These are phyloP conservation scores for Microctenopoma stevenorrisi DNA, from an alignment of 2,797 vertebrate species.

Conservation along the genomic window DNA sequence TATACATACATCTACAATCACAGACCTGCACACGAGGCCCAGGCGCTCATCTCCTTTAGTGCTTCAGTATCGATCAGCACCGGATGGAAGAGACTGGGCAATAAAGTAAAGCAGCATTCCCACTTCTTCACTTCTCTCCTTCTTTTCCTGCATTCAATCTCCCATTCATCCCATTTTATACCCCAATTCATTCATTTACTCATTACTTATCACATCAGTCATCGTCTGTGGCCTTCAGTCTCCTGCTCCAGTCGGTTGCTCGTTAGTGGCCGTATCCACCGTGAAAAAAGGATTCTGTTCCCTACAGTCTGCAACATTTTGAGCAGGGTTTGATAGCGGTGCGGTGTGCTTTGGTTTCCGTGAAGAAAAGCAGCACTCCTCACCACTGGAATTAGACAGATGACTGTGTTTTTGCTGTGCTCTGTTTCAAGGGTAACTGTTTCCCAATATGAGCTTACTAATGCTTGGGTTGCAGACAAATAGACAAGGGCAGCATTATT, in stretches of 20 bases:
- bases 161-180: slow-evolving; percentile 55
- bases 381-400: slow-evolving; percentile 58
- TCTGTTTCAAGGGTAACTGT: slow-evolving; percentile 82
- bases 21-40: slow-evolving; percentile 21
- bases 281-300: slow-evolving; percentile 16
- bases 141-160: slow-evolving; percentile 56
- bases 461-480: slow-evolving; percentile 84
- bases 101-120: slow-evolving; percentile 76
- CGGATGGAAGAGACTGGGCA: slow-evolving; percentile 81
- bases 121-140: slow-evolving; percentile 63
- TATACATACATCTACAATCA: slow-evolving; percentile 31
- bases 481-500: slow-evolving; percentile 84
- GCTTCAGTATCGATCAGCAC: slow-evolving; percentile 82
- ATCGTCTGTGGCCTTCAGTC: slow-evolving; percentile 21
- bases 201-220: slow-evolving; percentile 66
- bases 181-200: slow-evolving; percentile 63
- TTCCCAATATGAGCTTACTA: slow-evolving; percentile 81
- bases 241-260: slow-evolving; percentile 3
- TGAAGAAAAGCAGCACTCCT: slow-evolving; percentile 53
- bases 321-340: slow-evolving; percentile 30
- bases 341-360: slow-evolving; percentile 37
- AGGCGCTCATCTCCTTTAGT: slow-evolving; percentile 84
- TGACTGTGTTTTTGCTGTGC: slow-evolving; percentile 72
- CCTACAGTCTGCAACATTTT: not conserved
- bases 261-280: not conserved